These are phyloP conservation scores for Sander lucioperca DNA, from an alignment of 2,113 vertebrate genomes.

Conservation along the genomic window DNA sequence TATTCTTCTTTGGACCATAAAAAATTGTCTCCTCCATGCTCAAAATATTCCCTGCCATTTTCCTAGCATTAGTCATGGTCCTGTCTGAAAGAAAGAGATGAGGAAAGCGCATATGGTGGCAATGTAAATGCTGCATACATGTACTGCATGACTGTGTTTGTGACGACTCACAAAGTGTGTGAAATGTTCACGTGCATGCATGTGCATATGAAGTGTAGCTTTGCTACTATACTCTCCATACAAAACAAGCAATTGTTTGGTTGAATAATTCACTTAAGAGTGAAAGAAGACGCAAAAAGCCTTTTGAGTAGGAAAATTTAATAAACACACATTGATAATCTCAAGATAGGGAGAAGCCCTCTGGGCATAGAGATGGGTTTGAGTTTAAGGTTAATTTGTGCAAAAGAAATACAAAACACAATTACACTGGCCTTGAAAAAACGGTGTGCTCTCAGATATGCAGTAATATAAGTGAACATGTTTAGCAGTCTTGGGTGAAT, in stretches of 20 bases:
- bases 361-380: conserved; percentile 52
- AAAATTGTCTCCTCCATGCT: conserved; percentile 60
- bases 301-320: conserved; percentile 68
- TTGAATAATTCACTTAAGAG: conserved; percentile 65
- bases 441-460: conserved; percentile 31
- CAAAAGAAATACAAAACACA: conserved; percentile 62
- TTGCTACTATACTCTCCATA: neutral
- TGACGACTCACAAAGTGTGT: conserved; percentile 15
- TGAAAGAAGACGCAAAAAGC: conserved; percentile 28
- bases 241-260: conserved; percentile 37
- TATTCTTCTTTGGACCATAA: conserved; percentile 67
- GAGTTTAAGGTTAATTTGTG: conserved; percentile 73
- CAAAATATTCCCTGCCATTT: conserved; percentile 67
- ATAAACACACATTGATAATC: conserved; percentile 70
- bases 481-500: conserved; percentile 35
- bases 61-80: conserved; percentile 61
- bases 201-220: neutral
- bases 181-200: neutral
- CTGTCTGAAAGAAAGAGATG: conserved; percentile 44
- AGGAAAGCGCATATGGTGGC: conserved; percentile 38
- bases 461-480: conserved; percentile 38
- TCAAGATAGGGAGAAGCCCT: conserved; percentile 60
- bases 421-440: conserved; percentile 54
- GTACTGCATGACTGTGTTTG: conserved; percentile 25
- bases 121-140: conserved; percentile 47